Evolutionary conservation across 2,888 invertebrate genomes (phyloP), one percentile per base, ranked within the genome.

Genomic region (Barypeithes pellucidus): DNA sequence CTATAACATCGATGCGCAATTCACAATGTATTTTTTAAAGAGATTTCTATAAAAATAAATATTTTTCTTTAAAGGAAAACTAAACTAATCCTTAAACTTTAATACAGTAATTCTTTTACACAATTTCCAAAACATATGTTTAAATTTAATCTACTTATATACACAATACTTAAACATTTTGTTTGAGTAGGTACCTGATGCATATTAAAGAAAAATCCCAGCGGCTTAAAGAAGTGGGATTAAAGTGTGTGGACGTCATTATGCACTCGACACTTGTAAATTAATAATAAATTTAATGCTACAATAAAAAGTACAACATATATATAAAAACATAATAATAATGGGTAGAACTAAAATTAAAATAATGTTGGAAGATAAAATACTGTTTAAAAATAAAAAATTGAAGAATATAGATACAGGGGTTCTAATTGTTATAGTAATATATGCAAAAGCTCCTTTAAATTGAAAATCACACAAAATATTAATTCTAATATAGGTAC

Each of bases 1-100:
- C 82, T 83, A 82, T 80, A 81, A 82, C 79, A 82, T 79, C 79
- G 77, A 80, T 78, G 81, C 81, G 79, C 82, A 81, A 82, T 81
- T 80, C 78, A 80, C 81, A 79, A 66, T 66, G 45, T 79, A 80
- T 75, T 73, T 79, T 73, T 76, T 75, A 77, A 78, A 72, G 77
- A 78, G 79, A 80, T 79, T 78, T 76, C 80, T 67, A 78, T 76
- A 78, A 76, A 78, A 65, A 39, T 18, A 16, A 54, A 52, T 39
- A 52, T 36, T 20, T 43, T 29, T 52, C 47, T 39, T 52, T 50
- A 9, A 52, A 54, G 52, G 29, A 52, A 29, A 65, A 50, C 60
- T 43, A 16, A 60, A 60, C 22, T 52, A 65, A 39, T 65, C 52
- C 24, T 62, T 62, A 62, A 12, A 61, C 29, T 62, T 62, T 45